phyloP scores from a whole-genome alignment of 2,888 invertebrate genomes.

The Thecocarcelia acutangulata region DNA sequence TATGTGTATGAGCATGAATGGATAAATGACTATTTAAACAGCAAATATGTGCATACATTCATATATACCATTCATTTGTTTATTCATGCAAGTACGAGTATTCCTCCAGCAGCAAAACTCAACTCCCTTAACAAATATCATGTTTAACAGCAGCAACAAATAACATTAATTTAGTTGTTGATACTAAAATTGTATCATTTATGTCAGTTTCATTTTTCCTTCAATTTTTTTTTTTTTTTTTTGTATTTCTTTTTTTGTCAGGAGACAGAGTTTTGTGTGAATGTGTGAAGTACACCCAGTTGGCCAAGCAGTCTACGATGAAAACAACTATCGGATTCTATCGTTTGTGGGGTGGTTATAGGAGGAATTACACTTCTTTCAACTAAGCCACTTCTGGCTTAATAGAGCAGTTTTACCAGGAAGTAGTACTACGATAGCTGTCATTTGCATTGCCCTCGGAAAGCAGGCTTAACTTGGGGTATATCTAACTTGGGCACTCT shows the following conservation, averaged over 20 bases:
- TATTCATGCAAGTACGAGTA: neutral
- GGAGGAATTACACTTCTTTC: no score
- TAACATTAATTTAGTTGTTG: conserved; percentile 67
- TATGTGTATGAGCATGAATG: no score
- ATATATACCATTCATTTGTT: neutral
- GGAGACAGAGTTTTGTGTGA: conserved; percentile 3
- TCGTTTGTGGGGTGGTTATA: no score
- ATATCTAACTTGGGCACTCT: no score
- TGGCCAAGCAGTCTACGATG: no score
- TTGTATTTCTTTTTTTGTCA: conserved; percentile 5
- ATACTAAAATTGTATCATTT: conserved; percentile 63
- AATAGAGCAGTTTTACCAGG: no score
- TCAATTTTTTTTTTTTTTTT: conserved; percentile 7
- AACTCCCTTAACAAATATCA: conserved; percentile 64
- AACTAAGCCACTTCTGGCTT: no score
- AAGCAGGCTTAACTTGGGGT: no score
- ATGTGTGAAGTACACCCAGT: neutral
- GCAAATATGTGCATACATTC: conserved; percentile 6
- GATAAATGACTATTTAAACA: conserved; percentile 11
- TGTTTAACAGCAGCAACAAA: conserved; percentile 65
- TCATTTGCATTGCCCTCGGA: no score
- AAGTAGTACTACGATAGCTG: no score
- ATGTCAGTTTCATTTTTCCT: conserved; percentile 60
- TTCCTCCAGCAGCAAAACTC: conserved; percentile 13
- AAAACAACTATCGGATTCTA: no score